Base-by-base conservation (phyloP, 2,888 invertebrate species). In the Notodonta dromedarius region DNA sequence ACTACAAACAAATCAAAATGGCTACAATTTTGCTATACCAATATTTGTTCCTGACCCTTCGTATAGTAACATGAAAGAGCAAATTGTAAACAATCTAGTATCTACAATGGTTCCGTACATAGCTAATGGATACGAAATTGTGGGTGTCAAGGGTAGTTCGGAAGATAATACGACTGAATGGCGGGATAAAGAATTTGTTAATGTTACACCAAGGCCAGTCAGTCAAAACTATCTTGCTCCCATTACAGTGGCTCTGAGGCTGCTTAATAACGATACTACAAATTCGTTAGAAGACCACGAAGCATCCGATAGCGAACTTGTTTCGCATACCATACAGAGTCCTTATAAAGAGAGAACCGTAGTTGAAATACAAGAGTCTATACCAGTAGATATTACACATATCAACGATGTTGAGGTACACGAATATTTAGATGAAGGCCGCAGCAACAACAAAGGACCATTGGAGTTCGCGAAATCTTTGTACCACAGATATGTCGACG, bases 341-440 rank as follows among this genome's bases (percentile, higher is more conserved):
- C 93, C 94, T 9, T 75, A 84, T 14, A 88, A 84, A 62, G 90
- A 89, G 58, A 94, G 89, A 72, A 95, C 95, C 0, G 83, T 93
- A 46, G 95, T 96, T 1, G 95, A 96, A 86, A 85, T 96, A 5
- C 96, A 96, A 74, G 92, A 95, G 81, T 96, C 96, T 0, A 87
- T 96, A 16, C 95, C 95, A 0, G 83, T 94, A 62, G 94, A 94
- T 57, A 91, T 91, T 48, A 93, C 90, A 39, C 92, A 93, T 61
- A 92, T 93, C 44, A 93, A 93, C 66, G 91, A 90, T 44, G 88
- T 93, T 0, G 92, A 93, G 80, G 84, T 89, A 7, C 92, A 93
- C 14, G 87, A 91, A 61, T 92, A 93, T 79, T 74, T 91, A 63
- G 91, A 91, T 12, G 87, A 90, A 77, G 91, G 89, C 2, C 86